These are phyloP conservation scores for Cottoperca gobio DNA, from an alignment of 2,797 vertebrate genomes.

Conservation along the genomic window DNA sequence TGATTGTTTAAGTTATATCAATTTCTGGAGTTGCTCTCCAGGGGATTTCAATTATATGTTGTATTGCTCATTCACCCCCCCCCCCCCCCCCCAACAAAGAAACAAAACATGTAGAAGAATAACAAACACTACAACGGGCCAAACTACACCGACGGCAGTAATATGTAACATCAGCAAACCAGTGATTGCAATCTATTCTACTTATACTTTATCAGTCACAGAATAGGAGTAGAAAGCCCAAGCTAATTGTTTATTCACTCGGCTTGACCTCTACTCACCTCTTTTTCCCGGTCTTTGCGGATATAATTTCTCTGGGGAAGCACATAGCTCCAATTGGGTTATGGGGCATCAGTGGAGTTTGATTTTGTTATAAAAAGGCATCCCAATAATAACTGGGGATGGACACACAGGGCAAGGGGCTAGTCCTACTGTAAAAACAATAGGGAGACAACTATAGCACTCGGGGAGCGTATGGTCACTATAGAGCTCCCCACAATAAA, in stretches of 20 bases:
- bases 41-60: too few species aligned
- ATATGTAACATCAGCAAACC: neutral
- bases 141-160: neutral
- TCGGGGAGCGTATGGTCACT: constrained; percentile 52
- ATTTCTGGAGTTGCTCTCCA: neutral
- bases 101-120: neutral
- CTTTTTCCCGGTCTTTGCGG: constrained; percentile 33
- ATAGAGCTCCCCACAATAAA: constrained; percentile 46
- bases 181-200: neutral
- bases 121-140: constrained; percentile 8
- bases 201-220: constrained; percentile 15
- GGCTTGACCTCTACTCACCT: constrained; percentile 31
- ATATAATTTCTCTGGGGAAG: constrained; percentile 53
- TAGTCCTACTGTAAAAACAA: constrained; percentile 51
- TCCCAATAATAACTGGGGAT: constrained; percentile 61
- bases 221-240: neutral
- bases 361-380: constrained; percentile 70
- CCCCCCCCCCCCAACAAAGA: too few species aligned
- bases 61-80: neutral
- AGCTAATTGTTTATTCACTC: constrained; percentile 28
- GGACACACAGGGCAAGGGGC: constrained; percentile 35
- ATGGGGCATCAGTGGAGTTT: constrained; percentile 52
- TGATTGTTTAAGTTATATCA: neutral
- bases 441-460: constrained; percentile 23
- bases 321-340: constrained; percentile 46